phyloP scores from a whole-genome alignment of 2,888 invertebrate genomes.

The Meghimatium bilineatum region DNA sequence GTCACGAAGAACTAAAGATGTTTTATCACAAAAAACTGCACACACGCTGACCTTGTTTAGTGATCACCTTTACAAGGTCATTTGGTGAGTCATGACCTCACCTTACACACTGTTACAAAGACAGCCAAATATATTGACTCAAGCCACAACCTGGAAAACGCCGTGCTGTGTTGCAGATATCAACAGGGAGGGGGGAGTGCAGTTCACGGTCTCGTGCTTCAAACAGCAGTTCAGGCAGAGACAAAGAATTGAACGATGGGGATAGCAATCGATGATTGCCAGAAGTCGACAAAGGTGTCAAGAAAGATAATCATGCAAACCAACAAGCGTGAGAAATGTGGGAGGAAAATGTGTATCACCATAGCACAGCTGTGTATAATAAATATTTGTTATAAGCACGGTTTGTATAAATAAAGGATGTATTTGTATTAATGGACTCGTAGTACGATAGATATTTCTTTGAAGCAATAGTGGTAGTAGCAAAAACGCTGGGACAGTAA shows the following conservation, averaged over 20 bases:
- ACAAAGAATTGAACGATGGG: background rate
- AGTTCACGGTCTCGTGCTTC: background rate
- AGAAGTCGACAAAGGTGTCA: background rate
- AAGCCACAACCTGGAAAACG: background rate
- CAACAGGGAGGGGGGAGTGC: background rate
- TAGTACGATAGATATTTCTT: too few species aligned
- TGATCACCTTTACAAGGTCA: conserved; percentile 26
- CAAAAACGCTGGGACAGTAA: too few species aligned
- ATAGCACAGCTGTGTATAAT: too few species aligned
- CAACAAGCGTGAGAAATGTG: too few species aligned
- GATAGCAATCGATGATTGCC: background rate
- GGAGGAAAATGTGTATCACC: too few species aligned
- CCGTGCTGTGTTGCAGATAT: background rate
- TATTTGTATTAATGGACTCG: too few species aligned
- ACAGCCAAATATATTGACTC: conserved; percentile 5
- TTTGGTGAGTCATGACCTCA: conserved; percentile 22
- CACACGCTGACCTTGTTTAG: conserved; percentile 2
- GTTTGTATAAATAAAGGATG: too few species aligned
- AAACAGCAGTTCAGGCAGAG: background rate
- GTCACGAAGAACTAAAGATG: background rate
- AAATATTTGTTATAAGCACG: too few species aligned
- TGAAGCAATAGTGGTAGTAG: too few species aligned
- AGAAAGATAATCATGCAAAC: background rate
- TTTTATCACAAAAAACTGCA: conserved; percentile 13
- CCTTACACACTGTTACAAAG: conserved; percentile 12